These are phyloP conservation scores for Margaritifera margaritifera DNA, from an alignment of 2,888 invertebrate genomes.

Conservation along the genomic window DNA sequence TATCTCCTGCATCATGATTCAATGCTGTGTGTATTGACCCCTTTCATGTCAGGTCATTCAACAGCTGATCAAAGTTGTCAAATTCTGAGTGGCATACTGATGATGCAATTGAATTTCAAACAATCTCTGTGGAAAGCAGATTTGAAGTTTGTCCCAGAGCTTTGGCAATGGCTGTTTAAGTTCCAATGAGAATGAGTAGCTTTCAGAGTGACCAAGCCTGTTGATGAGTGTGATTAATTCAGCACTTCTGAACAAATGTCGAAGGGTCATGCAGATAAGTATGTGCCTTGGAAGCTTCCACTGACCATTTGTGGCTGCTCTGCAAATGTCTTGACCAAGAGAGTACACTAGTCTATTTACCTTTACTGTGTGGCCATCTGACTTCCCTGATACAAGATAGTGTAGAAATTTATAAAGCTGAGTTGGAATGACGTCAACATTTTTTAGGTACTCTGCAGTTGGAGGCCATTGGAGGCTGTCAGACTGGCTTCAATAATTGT, in stretches of 20 bases:
- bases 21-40: slow-evolving; percentile 46
- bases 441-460: slow-evolving; percentile 11
- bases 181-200: slow-evolving; percentile 29
- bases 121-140: slow-evolving; percentile 34
- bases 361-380: slow-evolving; percentile 1
- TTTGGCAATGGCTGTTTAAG: slow-evolving; percentile 33
- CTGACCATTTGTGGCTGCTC: slow-evolving; percentile 31
- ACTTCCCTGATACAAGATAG: slow-evolving; percentile 12
- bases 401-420: slow-evolving; percentile 11
- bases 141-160: slow-evolving; percentile 32
- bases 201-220: slow-evolving; percentile 34
- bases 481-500: slow-evolving; percentile 10
- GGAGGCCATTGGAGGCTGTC: slow-evolving; percentile 21
- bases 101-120: slow-evolving; percentile 21
- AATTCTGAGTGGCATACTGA: slow-evolving; percentile 48
- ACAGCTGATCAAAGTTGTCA: slow-evolving; percentile 43
- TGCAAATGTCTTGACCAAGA: slow-evolving; percentile 35
- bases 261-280: slow-evolving; percentile 28
- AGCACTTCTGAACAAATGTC: slow-evolving; percentile 26
- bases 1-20: slow-evolving; percentile 51
- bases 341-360: slow-evolving; percentile 17
- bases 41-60: slow-evolving; percentile 32
- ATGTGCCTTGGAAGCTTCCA: slow-evolving; percentile 34
- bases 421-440: slow-evolving; percentile 1
- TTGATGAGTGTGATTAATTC: slow-evolving; percentile 24